phyloP scores from a whole-genome alignment of 1,140 invertebrate genomes.

The Penaeus japonicus region DNA sequence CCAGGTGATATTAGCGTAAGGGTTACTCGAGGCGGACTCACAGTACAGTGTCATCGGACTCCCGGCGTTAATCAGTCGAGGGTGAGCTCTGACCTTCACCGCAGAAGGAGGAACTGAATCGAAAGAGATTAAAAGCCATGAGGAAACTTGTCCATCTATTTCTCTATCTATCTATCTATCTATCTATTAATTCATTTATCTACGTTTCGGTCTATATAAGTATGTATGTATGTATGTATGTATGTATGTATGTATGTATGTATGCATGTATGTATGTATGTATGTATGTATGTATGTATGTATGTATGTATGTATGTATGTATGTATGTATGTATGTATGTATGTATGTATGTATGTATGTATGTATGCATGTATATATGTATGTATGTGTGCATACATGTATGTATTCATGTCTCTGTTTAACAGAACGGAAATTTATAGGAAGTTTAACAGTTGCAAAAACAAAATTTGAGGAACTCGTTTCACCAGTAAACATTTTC shows the following conservation, averaged over 20 bases:
- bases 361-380: neutral
- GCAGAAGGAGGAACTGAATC: slow-evolving; percentile 53
- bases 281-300: neutral
- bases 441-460: too few relatives aligned
- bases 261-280: neutral
- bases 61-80: slow-evolving; percentile 81
- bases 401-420: too few relatives aligned
- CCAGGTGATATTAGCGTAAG: slow-evolving; percentile 87
- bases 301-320: neutral
- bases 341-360: neutral
- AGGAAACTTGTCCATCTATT: neutral
- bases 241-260: neutral
- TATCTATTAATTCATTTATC: neutral
- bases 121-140: neutral
- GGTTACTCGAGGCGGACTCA: slow-evolving; percentile 88
- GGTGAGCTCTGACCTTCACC: slow-evolving; percentile 52
- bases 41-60: slow-evolving; percentile 87
- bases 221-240: neutral
- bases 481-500: too few relatives aligned
- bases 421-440: too few relatives aligned
- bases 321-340: neutral
- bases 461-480: too few relatives aligned
- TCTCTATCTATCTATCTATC: neutral
- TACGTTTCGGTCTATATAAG: neutral
- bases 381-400: too few relatives aligned